phyloP scores from a whole-genome alignment of 2,888 invertebrate genomes.

The Himalopsyche kuldschensis region DNA sequence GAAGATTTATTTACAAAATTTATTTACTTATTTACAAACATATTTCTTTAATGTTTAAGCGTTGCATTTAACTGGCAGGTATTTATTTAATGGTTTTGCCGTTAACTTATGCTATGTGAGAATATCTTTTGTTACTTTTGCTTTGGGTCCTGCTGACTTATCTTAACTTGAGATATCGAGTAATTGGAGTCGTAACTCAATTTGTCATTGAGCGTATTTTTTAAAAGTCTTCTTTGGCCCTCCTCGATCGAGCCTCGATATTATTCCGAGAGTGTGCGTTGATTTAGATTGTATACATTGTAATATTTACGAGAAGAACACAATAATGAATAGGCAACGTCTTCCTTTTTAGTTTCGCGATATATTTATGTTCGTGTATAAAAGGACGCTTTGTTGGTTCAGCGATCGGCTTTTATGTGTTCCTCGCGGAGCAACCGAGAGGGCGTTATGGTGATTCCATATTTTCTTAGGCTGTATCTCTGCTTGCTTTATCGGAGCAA shows the following conservation, averaged over 20 bases:
- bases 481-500: neutral
- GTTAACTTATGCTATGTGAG: no score
- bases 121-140: no score
- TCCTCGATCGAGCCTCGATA: neutral
- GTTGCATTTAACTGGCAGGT: no score
- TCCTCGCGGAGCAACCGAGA: neutral
- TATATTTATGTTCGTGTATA: neutral
- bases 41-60: no score
- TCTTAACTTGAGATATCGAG: no score
- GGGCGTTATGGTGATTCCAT: neutral
- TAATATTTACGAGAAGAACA: neutral
- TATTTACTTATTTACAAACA: no score
- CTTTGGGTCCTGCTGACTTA: no score
- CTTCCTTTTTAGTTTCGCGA: neutral
- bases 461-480: neutral
- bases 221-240: neutral
- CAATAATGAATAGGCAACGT: neutral
- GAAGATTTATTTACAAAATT: no score
- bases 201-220: neutral
- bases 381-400: neutral
- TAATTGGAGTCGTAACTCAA: no score
- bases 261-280: neutral
- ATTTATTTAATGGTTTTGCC: no score
- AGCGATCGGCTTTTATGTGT: neutral
- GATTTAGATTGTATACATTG: neutral